Evolutionary conservation across 2,797 vertebrate genomes (phyloP).

Genomic region (Coregonus sp.): DNA sequence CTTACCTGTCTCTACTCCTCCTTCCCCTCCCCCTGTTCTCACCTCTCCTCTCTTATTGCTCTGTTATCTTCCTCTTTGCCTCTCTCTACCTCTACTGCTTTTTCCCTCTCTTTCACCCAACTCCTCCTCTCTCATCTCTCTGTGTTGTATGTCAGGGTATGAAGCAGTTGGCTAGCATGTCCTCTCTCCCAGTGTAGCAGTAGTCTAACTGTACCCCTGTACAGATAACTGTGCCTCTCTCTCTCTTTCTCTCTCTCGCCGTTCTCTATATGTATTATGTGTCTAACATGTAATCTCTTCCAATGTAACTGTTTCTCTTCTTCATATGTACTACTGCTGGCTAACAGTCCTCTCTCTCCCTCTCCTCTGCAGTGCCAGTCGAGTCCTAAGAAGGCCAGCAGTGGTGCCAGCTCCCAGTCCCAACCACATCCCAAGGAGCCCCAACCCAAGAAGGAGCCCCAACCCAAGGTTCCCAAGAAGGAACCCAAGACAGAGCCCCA

Average conservation of each 20-base stretch:
- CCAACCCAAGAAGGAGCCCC: slow-evolving; percentile 17
- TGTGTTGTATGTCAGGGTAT: too few relatives aligned
- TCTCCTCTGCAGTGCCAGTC: slow-evolving; percentile 69
- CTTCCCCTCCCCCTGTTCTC: slow-evolving; percentile 20
- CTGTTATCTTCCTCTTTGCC: background rate
- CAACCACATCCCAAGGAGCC: slow-evolving; percentile 48
- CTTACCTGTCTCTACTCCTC: slow-evolving; percentile 2
- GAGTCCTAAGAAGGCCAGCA: slow-evolving; percentile 72
- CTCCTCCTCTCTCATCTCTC: slow-evolving; percentile 4
- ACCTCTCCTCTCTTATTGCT: slow-evolving; percentile 33
- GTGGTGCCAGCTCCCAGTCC: slow-evolving; percentile 55
- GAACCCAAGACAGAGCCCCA: slow-evolving; percentile 7
- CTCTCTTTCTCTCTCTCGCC: background rate
- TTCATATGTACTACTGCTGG: background rate
- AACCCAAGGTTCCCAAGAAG: background rate
- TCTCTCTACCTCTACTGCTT: slow-evolving; percentile 9
- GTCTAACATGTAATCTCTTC: background rate
- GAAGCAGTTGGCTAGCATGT: too few relatives aligned
- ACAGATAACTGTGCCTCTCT: background rate
- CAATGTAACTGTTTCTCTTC: background rate
- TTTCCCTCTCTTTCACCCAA: background rate
- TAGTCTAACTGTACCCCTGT: too few relatives aligned
- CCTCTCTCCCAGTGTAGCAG: too few relatives aligned
- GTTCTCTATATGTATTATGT: background rate
- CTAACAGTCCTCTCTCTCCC: background rate